Conservation (phyloP, 1,140 invertebrate genomes). For the Tetragnatha versicolor region DNA sequence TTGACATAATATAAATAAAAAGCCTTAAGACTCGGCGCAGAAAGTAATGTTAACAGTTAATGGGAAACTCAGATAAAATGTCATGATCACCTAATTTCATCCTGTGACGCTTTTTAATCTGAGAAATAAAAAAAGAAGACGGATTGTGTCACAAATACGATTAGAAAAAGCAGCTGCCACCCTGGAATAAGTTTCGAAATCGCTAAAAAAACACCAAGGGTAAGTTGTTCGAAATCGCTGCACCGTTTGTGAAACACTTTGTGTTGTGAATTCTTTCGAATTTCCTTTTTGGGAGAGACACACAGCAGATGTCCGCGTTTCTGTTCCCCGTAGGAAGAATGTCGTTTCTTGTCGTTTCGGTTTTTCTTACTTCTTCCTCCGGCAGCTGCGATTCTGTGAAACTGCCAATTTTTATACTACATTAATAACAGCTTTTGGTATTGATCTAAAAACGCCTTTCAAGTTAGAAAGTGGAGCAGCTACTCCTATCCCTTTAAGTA, state of each 20-base stretch:
- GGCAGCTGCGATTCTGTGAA: too few species aligned
- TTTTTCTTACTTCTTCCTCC: too few species aligned
- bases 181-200: constrained; percentile 2
- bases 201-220: neutral
- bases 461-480: too few species aligned
- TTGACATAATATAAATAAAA: too few species aligned
- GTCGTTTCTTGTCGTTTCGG: too few species aligned
- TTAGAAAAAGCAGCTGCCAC: constrained; percentile 10
- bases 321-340: too few species aligned
- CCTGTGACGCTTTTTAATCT: neutral
- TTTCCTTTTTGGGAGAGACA: neutral
- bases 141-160: neutral
- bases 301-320: constrained; percentile 1
- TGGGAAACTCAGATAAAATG: neutral
- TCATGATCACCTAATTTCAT: constrained; percentile 4
- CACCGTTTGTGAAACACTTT: neutral
- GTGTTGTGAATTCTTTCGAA: neutral
- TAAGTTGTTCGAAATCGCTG: neutral
- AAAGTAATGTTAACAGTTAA: too few species aligned
- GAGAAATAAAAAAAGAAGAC: neutral
- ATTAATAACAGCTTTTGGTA: too few species aligned
- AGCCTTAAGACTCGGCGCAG: too few species aligned
- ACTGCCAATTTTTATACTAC: too few species aligned
- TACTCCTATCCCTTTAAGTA: too few species aligned
- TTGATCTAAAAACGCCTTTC: too few species aligned